Conservation (phyloP, 2,113 vertebrate species). For the Myiagra hebetior region DNA sequence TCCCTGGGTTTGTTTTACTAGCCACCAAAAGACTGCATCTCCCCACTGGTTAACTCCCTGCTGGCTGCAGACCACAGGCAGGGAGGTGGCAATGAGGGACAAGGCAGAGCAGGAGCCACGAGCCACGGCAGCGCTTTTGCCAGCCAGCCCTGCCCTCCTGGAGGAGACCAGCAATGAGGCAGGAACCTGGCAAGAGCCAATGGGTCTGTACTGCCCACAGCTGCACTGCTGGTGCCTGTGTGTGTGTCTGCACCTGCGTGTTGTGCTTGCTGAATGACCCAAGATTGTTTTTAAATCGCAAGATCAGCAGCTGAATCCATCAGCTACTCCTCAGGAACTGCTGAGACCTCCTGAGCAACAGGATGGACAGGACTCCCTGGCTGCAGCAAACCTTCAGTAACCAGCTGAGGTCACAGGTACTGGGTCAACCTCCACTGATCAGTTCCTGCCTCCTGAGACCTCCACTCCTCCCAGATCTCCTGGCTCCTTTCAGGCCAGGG, state of each 20-base stretch:
- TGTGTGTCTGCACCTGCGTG: fast-evolving
- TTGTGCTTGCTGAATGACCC: neutral
- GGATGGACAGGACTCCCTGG: fast-evolving
- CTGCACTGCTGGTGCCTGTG: fast-evolving
- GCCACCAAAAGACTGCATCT: neutral
- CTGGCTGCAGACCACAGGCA: neutral
- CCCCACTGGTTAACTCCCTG: neutral
- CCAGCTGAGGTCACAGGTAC: fast-evolving
- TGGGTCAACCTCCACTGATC: neutral
- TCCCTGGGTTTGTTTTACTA: neutral
- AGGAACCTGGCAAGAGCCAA: neutral
- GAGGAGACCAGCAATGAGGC: neutral
- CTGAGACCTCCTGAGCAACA: neutral
- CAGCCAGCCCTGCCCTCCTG: neutral
- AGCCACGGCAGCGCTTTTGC: fast-evolving
- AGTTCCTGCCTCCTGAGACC: neutral
- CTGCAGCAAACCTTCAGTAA: neutral
- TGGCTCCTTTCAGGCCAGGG: neutral
- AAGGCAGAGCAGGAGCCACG: neutral
- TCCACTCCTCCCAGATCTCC: neutral
- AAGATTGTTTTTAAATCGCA: neutral
- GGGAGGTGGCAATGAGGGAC: neutral
- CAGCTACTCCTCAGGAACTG: neutral
- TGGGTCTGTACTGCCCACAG: neutral
- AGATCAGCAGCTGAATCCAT: neutral